A percentile compares a stretch with the other conserved stretches of the same genome.
Conservation (phyloP, 1,140 invertebrate genomes). For the Ceratina calcarata region DNA sequence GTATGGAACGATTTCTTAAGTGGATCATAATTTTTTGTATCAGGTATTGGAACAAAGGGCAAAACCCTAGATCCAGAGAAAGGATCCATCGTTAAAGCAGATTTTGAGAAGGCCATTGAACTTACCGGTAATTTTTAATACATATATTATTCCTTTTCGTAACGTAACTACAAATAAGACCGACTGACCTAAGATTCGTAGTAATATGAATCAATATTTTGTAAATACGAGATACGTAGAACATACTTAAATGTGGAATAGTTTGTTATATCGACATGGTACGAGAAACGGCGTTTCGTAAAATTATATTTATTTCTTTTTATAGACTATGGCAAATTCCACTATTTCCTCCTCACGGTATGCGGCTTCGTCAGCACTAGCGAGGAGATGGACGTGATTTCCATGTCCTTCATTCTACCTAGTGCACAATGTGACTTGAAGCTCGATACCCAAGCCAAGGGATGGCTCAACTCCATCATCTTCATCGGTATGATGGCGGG, state of each 20-base stretch:
- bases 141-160: neutral
- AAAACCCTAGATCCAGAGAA: conserved; percentile 79
- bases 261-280: neutral
- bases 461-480: conserved; percentile 93
- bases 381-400: conserved; percentile 97
- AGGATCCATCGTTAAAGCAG: conserved; percentile 84
- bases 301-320: neutral
- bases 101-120: conserved; percentile 91
- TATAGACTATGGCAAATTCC: conserved; percentile 94
- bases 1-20: neutral
- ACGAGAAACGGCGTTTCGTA: no score
- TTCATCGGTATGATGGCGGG: conserved; percentile 96
- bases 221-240: no score
- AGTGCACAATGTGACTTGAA: conserved; percentile 95
- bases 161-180: neutral
- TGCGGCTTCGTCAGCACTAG: conserved; percentile 96
- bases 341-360: conserved; percentile 91
- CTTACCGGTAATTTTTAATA: conserved; percentile 82
- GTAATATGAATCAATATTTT: no score
- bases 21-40: conserved; percentile 20
- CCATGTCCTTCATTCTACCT: conserved; percentile 96
- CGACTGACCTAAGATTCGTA: no score
- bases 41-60: conserved; percentile 78
- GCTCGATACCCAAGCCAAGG: conserved; percentile 92
- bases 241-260: no score